Evolutionary conservation across 2,888 invertebrate genomes (phyloP).

Genomic region (Sesia bembeciformis): DNA sequence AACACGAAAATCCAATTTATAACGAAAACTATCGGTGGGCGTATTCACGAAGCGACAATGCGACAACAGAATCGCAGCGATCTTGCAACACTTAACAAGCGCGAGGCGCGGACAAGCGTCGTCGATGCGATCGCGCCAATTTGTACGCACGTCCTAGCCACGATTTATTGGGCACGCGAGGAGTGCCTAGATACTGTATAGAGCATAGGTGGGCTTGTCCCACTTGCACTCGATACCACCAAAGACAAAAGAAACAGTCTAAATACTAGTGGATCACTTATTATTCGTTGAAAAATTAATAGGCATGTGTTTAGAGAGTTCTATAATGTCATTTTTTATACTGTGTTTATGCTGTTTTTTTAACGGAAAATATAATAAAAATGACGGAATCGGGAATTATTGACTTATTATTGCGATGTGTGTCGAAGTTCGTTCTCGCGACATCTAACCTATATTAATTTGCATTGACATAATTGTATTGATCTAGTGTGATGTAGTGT

Average conservation of each 20-base stretch:
- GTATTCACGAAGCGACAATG: conserved; percentile 28
- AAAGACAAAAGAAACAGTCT: background rate
- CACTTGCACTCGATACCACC: background rate
- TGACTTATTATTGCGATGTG: too few species aligned
- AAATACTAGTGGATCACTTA: too few species aligned
- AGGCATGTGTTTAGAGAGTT: too few species aligned
- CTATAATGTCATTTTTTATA: too few species aligned
- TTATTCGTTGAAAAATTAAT: too few species aligned
- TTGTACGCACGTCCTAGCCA: conserved; percentile 55
- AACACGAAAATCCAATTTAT: background rate
- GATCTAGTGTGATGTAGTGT: too few species aligned
- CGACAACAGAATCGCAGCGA: conserved; percentile 35
- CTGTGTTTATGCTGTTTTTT: too few species aligned
- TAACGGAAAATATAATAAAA: too few species aligned
- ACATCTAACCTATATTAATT: too few species aligned
- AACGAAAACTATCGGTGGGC: conserved; percentile 25
- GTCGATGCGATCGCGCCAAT: conserved; percentile 55
- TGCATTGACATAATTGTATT: too few species aligned
- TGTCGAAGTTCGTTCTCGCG: too few species aligned
- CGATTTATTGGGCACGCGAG: conserved; percentile 65
- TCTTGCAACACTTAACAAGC: conserved; percentile 35
- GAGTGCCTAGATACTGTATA: conserved; percentile 1
- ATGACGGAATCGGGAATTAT: too few species aligned
- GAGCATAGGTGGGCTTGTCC: conserved; percentile 6
- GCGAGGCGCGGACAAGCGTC: conserved; percentile 19